phyloP scores from a whole-genome alignment of 2,113 vertebrate species.

The Tursiops truncatus region DNA sequence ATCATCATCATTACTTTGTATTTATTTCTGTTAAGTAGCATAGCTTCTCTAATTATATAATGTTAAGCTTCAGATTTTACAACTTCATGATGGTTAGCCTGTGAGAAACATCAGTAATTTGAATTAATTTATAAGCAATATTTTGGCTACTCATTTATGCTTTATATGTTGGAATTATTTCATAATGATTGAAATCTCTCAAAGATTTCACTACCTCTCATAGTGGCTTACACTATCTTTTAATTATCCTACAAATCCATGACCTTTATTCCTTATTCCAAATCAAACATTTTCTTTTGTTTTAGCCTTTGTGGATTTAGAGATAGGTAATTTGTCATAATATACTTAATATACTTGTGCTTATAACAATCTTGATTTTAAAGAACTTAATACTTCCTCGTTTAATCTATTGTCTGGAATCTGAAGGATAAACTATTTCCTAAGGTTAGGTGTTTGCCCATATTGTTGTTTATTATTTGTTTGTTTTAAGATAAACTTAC shows the following conservation, averaged over 20 bases:
- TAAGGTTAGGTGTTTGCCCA: conserved; percentile 14
- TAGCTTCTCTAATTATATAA: not conserved
- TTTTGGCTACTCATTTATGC: not conserved
- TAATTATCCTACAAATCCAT: conserved; percentile 26
- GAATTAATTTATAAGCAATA: conserved; percentile 1
- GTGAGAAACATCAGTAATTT: not conserved
- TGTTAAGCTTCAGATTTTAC: conserved; percentile 8
- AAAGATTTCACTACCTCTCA: not conserved
- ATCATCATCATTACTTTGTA: not conserved
- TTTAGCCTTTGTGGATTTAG: not conserved
- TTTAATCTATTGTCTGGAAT: not conserved
- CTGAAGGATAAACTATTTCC: not conserved
- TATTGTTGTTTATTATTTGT: not conserved
- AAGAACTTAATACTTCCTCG: conserved; percentile 37
- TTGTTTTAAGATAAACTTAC: not conserved
- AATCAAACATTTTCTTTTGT: not conserved
- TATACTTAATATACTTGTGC: not conserved
- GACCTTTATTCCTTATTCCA: not conserved
- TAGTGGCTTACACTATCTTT: not conserved
- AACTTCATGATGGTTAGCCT: not conserved
- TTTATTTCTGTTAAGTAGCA: not conserved
- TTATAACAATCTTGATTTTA: not conserved
- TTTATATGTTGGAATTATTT: conserved; percentile 21
- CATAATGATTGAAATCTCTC: not conserved
- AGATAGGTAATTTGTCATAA: not conserved